These are phyloP conservation scores for Andrena dorsata DNA, from an alignment of 2,888 invertebrate species.

Conservation along the genomic window DNA sequence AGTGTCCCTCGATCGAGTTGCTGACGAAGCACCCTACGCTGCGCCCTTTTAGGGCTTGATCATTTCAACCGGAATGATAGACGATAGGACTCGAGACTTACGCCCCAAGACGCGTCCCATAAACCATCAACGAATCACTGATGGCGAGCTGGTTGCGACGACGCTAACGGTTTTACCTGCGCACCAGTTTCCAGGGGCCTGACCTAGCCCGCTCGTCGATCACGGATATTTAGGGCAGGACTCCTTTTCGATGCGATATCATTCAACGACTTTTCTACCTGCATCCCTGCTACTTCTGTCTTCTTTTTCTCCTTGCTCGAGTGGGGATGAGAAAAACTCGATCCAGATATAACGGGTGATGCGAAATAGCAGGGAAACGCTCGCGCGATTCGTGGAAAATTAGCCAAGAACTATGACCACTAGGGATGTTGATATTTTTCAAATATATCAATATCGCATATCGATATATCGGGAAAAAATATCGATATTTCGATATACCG, in stretches of 20 bases:
- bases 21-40: constrained; percentile 32
- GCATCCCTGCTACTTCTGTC: constrained; percentile 63
- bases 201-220: constrained; percentile 73
- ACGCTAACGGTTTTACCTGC: constrained; percentile 79
- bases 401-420: neutral
- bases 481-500: too few species aligned
- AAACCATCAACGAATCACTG: constrained; percentile 69
- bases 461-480: too few species aligned
- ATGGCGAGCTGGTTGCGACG: constrained; percentile 56
- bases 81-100: constrained; percentile 58
- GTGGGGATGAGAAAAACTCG: constrained; percentile 68
- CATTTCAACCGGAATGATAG: constrained; percentile 66
- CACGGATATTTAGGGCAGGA: constrained; percentile 77
- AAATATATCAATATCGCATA: too few species aligned
- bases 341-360: constrained; percentile 74
- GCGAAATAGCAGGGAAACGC: neutral
- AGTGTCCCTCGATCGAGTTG: neutral
- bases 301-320: constrained; percentile 20
- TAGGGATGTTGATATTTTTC: too few species aligned
- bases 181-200: constrained; percentile 64
- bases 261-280: constrained; percentile 83
- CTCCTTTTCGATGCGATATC: constrained; percentile 75
- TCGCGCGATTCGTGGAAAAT: neutral
- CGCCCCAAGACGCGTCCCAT: constrained; percentile 73
- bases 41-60: constrained; percentile 42